Evolutionary conservation across 2,888 invertebrate species (phyloP).

Genomic region (Rambutsinella grinnellia): DNA sequence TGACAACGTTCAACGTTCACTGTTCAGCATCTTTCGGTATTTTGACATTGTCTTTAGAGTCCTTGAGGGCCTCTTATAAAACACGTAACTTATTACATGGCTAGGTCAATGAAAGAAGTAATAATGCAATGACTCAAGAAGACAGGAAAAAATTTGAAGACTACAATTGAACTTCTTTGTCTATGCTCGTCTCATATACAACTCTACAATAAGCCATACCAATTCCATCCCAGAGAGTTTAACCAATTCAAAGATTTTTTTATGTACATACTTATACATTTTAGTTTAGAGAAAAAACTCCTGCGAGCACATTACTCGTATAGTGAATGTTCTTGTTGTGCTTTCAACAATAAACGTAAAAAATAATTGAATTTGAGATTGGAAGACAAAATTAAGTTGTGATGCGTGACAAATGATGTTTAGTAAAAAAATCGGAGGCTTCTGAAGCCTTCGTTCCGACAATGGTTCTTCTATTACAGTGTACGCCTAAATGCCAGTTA

Average conservation of each 20-base stretch:
- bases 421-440: slow-evolving; percentile 26
- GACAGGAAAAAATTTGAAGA: too few relatives aligned
- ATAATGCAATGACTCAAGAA: background rate
- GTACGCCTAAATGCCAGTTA: too few relatives aligned
- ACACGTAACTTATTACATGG: background rate
- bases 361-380: slow-evolving; percentile 65
- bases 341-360: slow-evolving; percentile 60
- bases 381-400: slow-evolving; percentile 64
- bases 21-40: background rate
- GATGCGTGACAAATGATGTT: slow-evolving; percentile 64
- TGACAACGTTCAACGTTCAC: background rate
- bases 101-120: background rate
- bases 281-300: slow-evolving; percentile 24
- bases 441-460: background rate
- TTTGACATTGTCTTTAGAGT: too few relatives aligned
- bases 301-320: slow-evolving; percentile 43
- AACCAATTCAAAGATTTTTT: slow-evolving; percentile 32
- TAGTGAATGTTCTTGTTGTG: slow-evolving; percentile 31
- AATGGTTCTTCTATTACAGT: background rate
- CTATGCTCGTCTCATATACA: too few relatives aligned
- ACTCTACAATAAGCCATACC: slow-evolving; percentile 33
- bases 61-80: slow-evolving; percentile 34
- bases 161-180: too few relatives aligned
- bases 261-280: slow-evolving; percentile 24
- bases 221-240: slow-evolving; percentile 36